These are phyloP conservation scores for Mormyrus lacerda DNA, from an alignment of 2,113 vertebrate genomes.

Conservation along the genomic window DNA sequence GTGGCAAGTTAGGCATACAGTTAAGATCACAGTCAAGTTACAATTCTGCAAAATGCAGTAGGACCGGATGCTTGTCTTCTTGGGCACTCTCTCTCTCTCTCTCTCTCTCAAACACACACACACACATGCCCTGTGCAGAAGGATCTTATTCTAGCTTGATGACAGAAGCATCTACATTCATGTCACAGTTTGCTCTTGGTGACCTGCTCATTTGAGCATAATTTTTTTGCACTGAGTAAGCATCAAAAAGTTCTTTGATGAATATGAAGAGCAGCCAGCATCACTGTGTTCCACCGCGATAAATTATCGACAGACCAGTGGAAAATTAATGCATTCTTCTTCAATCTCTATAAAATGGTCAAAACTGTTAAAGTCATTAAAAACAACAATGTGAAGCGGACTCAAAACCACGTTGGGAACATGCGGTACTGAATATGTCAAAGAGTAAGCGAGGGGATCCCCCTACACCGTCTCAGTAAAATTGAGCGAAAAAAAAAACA, in stretches of 20 bases:
- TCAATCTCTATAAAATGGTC: background rate
- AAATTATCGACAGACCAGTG: background rate
- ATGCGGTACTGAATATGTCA: background rate
- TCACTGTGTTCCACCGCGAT: background rate
- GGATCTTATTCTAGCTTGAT: background rate
- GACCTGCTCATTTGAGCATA: background rate
- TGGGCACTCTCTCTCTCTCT: background rate
- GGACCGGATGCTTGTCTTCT: background rate
- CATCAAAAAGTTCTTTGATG: background rate
- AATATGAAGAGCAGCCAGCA: background rate
- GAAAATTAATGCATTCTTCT: background rate
- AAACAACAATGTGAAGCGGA: background rate
- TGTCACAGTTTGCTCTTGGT: background rate
- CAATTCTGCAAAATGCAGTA: background rate
- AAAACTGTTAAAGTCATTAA: background rate
- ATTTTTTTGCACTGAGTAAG: background rate
- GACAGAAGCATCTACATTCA: background rate
- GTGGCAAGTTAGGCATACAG: background rate
- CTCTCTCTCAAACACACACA: conserved; percentile 1
- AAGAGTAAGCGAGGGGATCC: background rate
- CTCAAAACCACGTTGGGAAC: background rate
- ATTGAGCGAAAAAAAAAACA: background rate
- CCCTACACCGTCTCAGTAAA: background rate
- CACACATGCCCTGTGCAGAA: background rate
- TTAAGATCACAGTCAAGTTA: background rate